Evolutionary conservation across 2,797 vertebrate genomes (phyloP), one percentile per base, ranked within the genome.

Genomic region (Alouatta caraya): DNA sequence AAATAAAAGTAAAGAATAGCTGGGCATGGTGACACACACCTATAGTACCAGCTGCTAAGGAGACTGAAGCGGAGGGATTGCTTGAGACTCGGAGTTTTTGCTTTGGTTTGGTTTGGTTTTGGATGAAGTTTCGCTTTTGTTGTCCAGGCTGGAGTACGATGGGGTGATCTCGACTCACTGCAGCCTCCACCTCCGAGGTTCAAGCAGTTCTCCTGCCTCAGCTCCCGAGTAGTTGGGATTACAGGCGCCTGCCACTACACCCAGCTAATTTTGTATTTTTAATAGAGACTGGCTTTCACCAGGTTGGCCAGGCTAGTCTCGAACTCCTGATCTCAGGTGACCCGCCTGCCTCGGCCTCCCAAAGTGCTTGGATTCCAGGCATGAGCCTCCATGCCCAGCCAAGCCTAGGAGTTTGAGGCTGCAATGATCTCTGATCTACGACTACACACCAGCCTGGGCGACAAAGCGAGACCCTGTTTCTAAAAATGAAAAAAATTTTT

Each of bases 271-370:
- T n/a, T n/a, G 33, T 67, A 9, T 67, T 67, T 67, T 67, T 67
- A 33, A 17, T 67, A 67, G 15, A n/a, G 64, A 67, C 0, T 8
- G 64, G 8, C 15, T n/a, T 67, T n/a, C 64, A 67, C 33, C 33
- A 67, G 9, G 15, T 67, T n/a, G 33, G 64, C 33, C 15, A 67
- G 64, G 64, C 33, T 67, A 4, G 64, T 67, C 64, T 67, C 1
- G 15, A 67, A 67, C 64, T 67, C 30, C 64, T 67, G 8, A n/a
- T 33, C 64, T 67, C 33, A 67, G 33, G 17, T n/a, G 33, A 19
- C 3, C 15, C 3, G 17, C 15, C 33, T 8, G 0, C 33, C 33
- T 17, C 3, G 0, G 33, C 64, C 64, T n/a, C 15, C 64, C 64
- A 67, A 67, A 67, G 64, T 67, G 7, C 64, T 67, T 33, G 33